phyloP scores from a whole-genome alignment of 2,113 vertebrate species.

The Microcebus murinus region DNA sequence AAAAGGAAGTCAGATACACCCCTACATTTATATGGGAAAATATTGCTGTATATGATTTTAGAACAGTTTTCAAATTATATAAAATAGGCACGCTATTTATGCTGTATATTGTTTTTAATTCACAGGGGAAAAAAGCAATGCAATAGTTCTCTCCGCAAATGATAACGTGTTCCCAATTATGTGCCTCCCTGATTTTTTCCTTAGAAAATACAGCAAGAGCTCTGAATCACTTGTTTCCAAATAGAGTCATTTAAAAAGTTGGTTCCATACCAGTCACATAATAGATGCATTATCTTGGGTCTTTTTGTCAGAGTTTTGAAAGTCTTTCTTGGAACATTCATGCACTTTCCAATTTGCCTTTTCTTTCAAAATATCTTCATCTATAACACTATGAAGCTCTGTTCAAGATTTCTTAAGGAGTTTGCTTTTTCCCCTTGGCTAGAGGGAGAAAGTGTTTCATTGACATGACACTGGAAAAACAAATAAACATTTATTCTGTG shows the following conservation, averaged over 20 bases:
- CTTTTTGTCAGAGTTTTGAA: conserved; percentile 64
- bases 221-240: conserved; percentile 8
- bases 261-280: neutral
- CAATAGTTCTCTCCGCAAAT: neutral
- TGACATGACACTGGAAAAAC: conserved; percentile 39
- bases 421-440: conserved; percentile 30
- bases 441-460: neutral
- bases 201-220: conserved; percentile 35
- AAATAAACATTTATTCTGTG: conserved; percentile 39
- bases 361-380: conserved; percentile 38
- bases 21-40: neutral
- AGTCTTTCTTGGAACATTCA: conserved; percentile 51
- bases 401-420: conserved; percentile 43
- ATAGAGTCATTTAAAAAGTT: conserved; percentile 34
- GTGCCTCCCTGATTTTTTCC: conserved; percentile 4
- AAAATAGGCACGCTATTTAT: neutral
- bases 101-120: conserved; percentile 15
- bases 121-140: neutral
- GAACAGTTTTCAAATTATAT: neutral
- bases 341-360: conserved; percentile 43
- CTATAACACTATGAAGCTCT: conserved; percentile 51
- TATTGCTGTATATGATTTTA: neutral
- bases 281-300: conserved; percentile 43
- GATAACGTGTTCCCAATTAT: neutral
- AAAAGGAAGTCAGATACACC: neutral